phyloP scores from a whole-genome alignment of 2,113 vertebrate genomes.

The Platanista minor region DNA sequence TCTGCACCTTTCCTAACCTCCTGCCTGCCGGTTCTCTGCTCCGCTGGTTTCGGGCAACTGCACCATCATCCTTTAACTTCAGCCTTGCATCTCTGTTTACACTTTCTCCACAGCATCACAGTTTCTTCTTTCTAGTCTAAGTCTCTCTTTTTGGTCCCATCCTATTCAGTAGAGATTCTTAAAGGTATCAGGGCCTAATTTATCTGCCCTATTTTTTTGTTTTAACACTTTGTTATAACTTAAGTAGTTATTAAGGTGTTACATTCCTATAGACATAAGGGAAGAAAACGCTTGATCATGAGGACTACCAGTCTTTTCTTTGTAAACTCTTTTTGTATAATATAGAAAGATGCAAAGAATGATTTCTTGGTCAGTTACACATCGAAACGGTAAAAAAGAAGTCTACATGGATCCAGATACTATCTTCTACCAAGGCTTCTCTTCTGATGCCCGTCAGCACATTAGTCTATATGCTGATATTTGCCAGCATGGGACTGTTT shows the following conservation, averaged over 20 bases:
- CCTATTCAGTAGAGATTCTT: neutral
- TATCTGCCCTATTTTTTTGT: neutral
- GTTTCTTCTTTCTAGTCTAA: neutral
- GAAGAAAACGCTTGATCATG: neutral
- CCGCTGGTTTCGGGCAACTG: neutral
- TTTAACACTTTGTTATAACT: neutral
- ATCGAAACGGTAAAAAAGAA: neutral
- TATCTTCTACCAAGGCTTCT: neutral
- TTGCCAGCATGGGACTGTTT: neutral
- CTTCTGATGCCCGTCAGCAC: neutral
- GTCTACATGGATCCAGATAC: neutral
- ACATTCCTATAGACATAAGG: neutral
- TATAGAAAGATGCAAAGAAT: neutral
- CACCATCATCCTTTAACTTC: neutral
- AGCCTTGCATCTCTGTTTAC: neutral
- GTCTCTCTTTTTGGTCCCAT: neutral
- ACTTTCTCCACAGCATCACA: neutral
- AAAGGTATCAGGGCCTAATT: neutral
- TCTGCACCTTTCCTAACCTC: fast-evolving
- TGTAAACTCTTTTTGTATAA: neutral
- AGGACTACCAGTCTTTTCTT: neutral
- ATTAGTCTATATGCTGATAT: neutral
- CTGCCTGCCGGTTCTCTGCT: neutral
- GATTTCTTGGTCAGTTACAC: neutral
- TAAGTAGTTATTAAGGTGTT: neutral